Conservation (phyloP, 1,140 invertebrate species). For the Nylanderia fulva region DNA sequence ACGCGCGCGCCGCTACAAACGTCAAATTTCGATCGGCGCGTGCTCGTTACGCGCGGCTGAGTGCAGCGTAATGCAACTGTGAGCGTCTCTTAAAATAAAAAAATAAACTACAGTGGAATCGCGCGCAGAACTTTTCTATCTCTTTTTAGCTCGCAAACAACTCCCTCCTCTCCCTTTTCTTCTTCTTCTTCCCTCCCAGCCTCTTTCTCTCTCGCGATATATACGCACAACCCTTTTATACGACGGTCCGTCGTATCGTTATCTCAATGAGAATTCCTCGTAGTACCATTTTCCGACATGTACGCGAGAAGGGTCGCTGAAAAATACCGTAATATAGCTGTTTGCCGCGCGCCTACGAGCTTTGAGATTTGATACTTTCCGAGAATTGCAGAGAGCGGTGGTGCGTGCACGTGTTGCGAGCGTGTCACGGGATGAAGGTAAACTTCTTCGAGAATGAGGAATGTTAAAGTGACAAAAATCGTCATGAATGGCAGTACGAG, state of each 20-base stretch:
- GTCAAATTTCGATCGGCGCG: slow-evolving; percentile 65
- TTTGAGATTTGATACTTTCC: slow-evolving; percentile 58
- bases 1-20: slow-evolving; percentile 16
- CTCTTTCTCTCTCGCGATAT: neutral
- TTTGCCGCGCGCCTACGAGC: slow-evolving; percentile 32
- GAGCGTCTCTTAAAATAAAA: neutral
- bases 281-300: slow-evolving; percentile 39
- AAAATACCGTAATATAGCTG: slow-evolving; percentile 40
- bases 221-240: neutral
- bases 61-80: neutral
- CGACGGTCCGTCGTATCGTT: slow-evolving; percentile 28
- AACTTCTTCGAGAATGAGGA: slow-evolving; percentile 32
- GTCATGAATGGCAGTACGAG: neutral
- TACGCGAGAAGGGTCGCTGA: neutral
- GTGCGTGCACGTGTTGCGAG: neutral
- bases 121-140: neutral
- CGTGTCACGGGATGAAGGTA: slow-evolving; percentile 34
- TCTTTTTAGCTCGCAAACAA: neutral
- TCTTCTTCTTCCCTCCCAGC: neutral
- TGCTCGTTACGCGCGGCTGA: slow-evolving; percentile 17
- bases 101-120: neutral
- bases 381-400: slow-evolving; percentile 19
- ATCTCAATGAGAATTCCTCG: slow-evolving; percentile 57
- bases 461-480: slow-evolving; percentile 47
- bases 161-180: neutral